Conservation (phyloP, 2,113 vertebrate species). For the Orycteropus afer region DNA sequence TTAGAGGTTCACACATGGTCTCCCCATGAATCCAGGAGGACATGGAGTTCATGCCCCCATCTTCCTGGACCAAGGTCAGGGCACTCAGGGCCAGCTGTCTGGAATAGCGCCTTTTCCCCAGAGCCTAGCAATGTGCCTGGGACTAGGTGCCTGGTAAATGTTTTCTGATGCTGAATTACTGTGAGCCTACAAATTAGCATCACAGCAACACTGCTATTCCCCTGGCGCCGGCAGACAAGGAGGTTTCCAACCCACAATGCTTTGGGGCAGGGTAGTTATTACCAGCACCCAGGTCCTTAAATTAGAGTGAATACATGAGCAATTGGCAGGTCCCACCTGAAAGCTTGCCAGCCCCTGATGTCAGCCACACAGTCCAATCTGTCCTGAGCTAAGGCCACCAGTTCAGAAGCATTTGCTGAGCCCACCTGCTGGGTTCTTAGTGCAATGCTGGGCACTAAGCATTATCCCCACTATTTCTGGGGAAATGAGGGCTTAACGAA, state of each 20-base stretch:
- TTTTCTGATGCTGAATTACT: neutral
- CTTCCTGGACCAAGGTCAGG: neutral
- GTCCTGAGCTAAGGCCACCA: conserved; percentile 65
- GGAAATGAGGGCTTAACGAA: conserved; percentile 34
- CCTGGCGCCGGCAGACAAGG: conserved; percentile 51
- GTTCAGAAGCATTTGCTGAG: conserved; percentile 64
- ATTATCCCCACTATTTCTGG: too few relatives aligned
- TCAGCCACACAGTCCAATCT: conserved; percentile 78
- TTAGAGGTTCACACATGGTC: neutral
- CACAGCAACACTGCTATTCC: neutral
- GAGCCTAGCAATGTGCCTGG: neutral
- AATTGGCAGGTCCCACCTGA: conserved; percentile 73
- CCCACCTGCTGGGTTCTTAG: conserved; percentile 61
- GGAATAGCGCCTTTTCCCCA: neutral
- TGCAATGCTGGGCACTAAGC: neutral
- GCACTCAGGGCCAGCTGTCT: neutral
- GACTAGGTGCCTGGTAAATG: neutral
- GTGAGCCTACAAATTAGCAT: neutral
- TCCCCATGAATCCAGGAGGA: neutral
- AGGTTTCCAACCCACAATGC: conserved; percentile 76
- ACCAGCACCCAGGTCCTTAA: conserved; percentile 79
- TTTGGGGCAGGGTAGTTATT: conserved; percentile 71
- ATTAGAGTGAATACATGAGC: conserved; percentile 74
- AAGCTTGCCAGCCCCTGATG: conserved; percentile 76
- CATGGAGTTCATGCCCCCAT: neutral